Evolutionary conservation across 2,888 invertebrate genomes (phyloP).

Genomic region (Quadroppia sp.): DNA sequence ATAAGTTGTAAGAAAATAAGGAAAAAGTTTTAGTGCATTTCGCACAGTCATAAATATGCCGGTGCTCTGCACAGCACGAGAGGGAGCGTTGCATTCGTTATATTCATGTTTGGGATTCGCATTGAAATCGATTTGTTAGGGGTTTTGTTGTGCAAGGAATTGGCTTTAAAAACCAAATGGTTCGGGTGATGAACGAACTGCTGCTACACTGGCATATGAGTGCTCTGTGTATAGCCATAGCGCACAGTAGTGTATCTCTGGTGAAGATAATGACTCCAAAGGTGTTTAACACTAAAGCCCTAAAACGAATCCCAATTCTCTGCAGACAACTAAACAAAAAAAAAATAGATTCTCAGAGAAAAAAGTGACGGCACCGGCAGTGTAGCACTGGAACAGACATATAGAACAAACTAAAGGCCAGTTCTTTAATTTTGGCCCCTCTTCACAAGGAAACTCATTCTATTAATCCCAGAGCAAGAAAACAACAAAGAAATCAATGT

Average conservation of each 20-base stretch:
- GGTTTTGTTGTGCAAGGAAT: not conserved
- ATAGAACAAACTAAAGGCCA: constrained; percentile 26
- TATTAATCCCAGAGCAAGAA: constrained; percentile 12
- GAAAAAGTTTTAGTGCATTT: not conserved
- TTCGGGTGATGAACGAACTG: not conserved
- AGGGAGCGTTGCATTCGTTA: constrained; percentile 17
- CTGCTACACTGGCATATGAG: not conserved
- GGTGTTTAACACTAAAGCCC: constrained; percentile 27
- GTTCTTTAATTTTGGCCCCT: too few relatives aligned
- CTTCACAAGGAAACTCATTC: not conserved
- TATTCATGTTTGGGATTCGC: not conserved
- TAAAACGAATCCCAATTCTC: constrained; percentile 28
- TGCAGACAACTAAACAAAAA: constrained; percentile 14
- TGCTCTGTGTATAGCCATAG: too few relatives aligned
- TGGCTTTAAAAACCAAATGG: constrained; percentile 16
- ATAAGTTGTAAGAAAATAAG: too few relatives aligned
- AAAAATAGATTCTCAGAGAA: too few relatives aligned
- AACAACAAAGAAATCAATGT: not conserved
- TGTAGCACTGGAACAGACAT: not conserved
- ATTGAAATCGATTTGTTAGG: constrained; percentile 4
- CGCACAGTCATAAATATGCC: not conserved
- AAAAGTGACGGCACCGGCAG: not conserved
- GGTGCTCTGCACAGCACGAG: not conserved
- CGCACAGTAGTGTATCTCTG: not conserved
- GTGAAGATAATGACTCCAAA: constrained; percentile 13